Conservation (phyloP, 2,888 invertebrate species). For the Drosophila parthenogenetica region DNA sequence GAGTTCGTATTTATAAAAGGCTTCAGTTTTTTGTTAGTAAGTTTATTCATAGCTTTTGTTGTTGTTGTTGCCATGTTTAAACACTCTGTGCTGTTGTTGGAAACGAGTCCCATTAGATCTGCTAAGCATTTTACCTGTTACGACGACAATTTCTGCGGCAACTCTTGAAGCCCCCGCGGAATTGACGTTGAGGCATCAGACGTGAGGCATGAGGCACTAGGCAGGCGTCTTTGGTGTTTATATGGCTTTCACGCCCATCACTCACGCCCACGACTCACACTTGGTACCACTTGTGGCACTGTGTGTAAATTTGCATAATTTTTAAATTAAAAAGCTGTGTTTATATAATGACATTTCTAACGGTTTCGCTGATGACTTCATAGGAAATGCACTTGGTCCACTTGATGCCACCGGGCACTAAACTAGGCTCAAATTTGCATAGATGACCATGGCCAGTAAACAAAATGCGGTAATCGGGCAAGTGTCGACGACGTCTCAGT, state of each 20-base stretch:
- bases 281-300: slow-evolving; percentile 37
- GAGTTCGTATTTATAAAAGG: not conserved
- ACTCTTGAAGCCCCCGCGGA: slow-evolving; percentile 52
- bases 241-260: slow-evolving; percentile 63
- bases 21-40: not conserved
- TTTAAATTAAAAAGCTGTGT: slow-evolving; percentile 72
- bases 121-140: slow-evolving; percentile 44
- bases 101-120: slow-evolving; percentile 8
- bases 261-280: slow-evolving; percentile 63
- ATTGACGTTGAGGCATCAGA: slow-evolving; percentile 9
- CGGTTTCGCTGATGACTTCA: slow-evolving; percentile 73
- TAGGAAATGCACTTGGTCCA: slow-evolving; percentile 41
- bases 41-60: not conserved
- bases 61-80: not conserved
- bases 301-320: slow-evolving; percentile 72
- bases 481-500: slow-evolving; percentile 19
- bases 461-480: slow-evolving; percentile 44
- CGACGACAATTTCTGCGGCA: slow-evolving; percentile 38
- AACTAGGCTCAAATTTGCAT: slow-evolving; percentile 68
- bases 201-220: slow-evolving; percentile 3
- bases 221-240: slow-evolving; percentile 42
- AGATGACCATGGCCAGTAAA: slow-evolving; percentile 35
- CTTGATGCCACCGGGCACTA: slow-evolving; percentile 34
- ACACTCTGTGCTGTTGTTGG: not conserved
- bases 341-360: slow-evolving; percentile 77